These are phyloP conservation scores for Hylaeus anthracinus DNA, from an alignment of 1,140 invertebrate species.

Conservation along the genomic window DNA sequence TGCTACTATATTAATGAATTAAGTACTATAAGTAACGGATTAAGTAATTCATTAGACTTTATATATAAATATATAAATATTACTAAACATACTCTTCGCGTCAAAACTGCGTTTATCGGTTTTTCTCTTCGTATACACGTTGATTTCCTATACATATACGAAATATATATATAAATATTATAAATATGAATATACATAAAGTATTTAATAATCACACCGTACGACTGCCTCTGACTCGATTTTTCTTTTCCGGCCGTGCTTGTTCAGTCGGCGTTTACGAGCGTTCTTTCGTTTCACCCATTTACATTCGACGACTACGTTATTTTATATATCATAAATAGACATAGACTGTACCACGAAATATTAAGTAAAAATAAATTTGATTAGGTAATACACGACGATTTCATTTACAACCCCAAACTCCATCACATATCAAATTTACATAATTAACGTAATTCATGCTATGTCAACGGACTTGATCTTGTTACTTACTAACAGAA, in stretches of 20 bases:
- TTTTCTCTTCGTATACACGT: conserved; percentile 50
- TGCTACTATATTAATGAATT: conserved; percentile 77
- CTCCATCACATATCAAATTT: neutral
- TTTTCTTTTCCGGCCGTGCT: conserved; percentile 66
- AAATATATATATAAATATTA: conserved; percentile 51
- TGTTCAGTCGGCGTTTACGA: conserved; percentile 66
- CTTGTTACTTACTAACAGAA: no score
- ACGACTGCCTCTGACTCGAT: conserved; percentile 75
- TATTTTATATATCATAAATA: conserved; percentile 81
- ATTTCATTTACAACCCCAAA: neutral
- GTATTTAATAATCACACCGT: conserved; percentile 64
- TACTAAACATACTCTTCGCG: conserved; percentile 58
- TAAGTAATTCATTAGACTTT: conserved; percentile 78
- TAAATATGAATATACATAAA: conserved; percentile 62
- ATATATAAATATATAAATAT: conserved; percentile 73
- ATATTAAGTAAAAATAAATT: conserved; percentile 82
- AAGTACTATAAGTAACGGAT: conserved; percentile 70
- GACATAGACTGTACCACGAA: conserved; percentile 81
- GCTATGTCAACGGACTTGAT: no score
- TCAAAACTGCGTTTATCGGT: conserved; percentile 45
- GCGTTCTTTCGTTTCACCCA: conserved; percentile 66
- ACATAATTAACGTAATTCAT: no score
- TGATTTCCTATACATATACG: conserved; percentile 50
- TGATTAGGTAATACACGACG: conserved; percentile 79
- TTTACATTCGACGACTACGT: conserved; percentile 78